Percentiles rank a stretch among this genome's conserved stretches.
phyloP scores from a whole-genome alignment of 2,113 vertebrate species.

The Chiloscyllium plagiosum region DNA sequence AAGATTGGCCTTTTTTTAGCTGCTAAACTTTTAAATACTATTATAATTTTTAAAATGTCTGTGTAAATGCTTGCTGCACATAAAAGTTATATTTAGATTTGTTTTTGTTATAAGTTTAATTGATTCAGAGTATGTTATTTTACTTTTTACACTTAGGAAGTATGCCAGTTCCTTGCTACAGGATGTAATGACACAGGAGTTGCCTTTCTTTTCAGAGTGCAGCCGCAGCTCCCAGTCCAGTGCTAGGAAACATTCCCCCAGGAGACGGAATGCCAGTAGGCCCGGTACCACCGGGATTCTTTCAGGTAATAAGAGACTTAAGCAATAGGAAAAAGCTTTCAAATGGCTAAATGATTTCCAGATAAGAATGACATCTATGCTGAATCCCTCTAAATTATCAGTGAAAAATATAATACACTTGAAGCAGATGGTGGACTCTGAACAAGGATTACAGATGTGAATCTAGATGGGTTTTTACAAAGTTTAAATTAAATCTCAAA shows the following conservation, averaged over 20 bases:
- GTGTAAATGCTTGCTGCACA: background rate
- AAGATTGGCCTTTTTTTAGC: constrained; percentile 19
- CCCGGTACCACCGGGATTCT: constrained; percentile 92
- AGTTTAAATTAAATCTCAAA: background rate
- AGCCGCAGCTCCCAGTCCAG: constrained; percentile 89
- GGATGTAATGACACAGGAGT: constrained; percentile 64
- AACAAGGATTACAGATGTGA: background rate
- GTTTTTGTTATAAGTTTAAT: constrained; percentile 34
- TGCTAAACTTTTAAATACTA: background rate
- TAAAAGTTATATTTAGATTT: constrained; percentile 32
- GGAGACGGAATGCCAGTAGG: constrained; percentile 97
- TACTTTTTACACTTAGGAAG: constrained; percentile 27
- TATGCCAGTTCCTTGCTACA: constrained; percentile 25
- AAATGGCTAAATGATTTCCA: constrained; percentile 43
- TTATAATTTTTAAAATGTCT: background rate
- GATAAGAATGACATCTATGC: constrained; percentile 47
- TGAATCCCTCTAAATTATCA: constrained; percentile 40
- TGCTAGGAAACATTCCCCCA: constrained; percentile 90
- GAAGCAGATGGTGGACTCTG: background rate
- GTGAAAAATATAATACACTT: background rate
- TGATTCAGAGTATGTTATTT: constrained; percentile 31
- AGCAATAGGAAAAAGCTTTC: constrained; percentile 49
- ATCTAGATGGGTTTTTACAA: background rate
- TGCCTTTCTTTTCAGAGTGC: constrained; percentile 83
- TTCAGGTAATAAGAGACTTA: constrained; percentile 80